phyloP scores from a whole-genome alignment of 2,888 invertebrate genomes.

The Acleris holmiana region DNA sequence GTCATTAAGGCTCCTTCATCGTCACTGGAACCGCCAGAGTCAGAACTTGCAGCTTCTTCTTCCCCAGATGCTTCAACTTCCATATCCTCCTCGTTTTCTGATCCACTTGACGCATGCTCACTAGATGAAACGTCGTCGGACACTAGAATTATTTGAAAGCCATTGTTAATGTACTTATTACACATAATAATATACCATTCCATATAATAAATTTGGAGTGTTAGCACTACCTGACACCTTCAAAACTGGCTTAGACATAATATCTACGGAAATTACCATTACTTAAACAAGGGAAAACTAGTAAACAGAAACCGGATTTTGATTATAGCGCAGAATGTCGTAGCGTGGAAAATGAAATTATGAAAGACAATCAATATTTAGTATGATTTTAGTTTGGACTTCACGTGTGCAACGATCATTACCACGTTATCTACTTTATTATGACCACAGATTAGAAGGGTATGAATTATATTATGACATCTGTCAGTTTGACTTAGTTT shows the following conservation, averaged over 20 bases:
- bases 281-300: slow-evolving; percentile 23
- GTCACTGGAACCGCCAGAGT: slow-evolving; percentile 45
- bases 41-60: slow-evolving; percentile 52
- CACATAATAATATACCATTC: background rate
- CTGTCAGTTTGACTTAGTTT: background rate
- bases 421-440: no score
- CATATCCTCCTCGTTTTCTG: slow-evolving; percentile 56
- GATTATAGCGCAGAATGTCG: background rate
- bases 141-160: slow-evolving; percentile 46
- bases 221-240: slow-evolving; percentile 62
- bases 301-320: no score
- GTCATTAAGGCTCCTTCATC: slow-evolving; percentile 57
- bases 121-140: slow-evolving; percentile 64
- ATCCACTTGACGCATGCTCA: slow-evolving; percentile 55
- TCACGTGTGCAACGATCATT: slow-evolving; percentile 13
- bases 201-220: slow-evolving; percentile 9
- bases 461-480: background rate
- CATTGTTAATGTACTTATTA: slow-evolving; percentile 2
- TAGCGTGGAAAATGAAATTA: background rate
- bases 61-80: slow-evolving; percentile 46
- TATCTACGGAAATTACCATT: slow-evolving; percentile 62
- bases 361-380: no score
- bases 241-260: slow-evolving; percentile 64
- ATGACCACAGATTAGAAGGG: no score
- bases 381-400: no score